Percentiles rank a stretch among this genome's conserved stretches.
phyloP scores from a whole-genome alignment of 2,797 vertebrate genomes.

The Otolemur crassicaudatus region DNA sequence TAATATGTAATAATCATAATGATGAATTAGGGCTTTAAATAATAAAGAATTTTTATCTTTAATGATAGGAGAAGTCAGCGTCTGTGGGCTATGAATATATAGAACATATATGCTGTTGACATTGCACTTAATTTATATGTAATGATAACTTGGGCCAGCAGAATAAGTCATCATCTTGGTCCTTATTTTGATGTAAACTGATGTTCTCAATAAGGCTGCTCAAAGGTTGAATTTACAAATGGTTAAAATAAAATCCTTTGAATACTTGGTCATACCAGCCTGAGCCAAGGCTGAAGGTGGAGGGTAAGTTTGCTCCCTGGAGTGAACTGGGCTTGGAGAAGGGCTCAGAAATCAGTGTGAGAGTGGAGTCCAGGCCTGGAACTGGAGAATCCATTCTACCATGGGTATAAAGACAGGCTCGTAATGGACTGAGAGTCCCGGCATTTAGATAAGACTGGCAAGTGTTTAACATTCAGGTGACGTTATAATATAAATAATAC shows the following conservation, averaged over 20 bases:
- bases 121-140: neutral
- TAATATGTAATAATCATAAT: neutral
- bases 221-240: neutral
- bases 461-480: neutral
- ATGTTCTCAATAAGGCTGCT: neutral
- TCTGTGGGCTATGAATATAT: neutral
- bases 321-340: neutral
- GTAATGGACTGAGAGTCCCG: neutral
- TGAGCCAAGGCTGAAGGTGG: neutral
- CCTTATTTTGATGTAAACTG: neutral
- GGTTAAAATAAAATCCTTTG: slow-evolving; percentile 2
- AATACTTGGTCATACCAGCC: neutral
- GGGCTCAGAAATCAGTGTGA: neutral
- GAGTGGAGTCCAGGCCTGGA: neutral
- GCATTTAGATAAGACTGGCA: neutral
- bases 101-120: neutral
- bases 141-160: neutral
- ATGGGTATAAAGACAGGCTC: neutral
- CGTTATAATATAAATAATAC: neutral
- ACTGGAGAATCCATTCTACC: neutral
- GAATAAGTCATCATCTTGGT: neutral
- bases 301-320: neutral
- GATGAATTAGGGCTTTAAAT: neutral
- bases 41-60: slow-evolving; percentile 26
- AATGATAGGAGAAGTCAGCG: neutral